Conservation (phyloP, 2,888 invertebrate species). For the Plebejus argus region DNA sequence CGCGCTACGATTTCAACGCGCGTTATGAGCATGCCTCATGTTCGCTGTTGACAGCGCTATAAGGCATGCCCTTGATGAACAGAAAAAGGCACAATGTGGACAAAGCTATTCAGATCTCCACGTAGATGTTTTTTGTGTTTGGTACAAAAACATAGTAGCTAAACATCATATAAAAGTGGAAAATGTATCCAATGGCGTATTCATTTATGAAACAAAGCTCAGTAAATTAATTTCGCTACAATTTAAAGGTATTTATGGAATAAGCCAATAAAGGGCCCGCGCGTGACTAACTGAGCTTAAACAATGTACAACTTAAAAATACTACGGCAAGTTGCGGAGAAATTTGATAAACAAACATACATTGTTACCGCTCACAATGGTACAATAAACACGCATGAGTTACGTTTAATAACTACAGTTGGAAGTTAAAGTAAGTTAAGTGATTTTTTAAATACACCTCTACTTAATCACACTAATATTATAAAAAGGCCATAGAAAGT, state of each 20-base stretch:
- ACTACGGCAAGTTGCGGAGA: conserved; percentile 42
- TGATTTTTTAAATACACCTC: conserved; percentile 1
- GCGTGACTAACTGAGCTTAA: conserved; percentile 51
- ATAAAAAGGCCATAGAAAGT: no score
- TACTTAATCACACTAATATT: no score
- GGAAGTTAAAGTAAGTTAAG: conserved; percentile 7
- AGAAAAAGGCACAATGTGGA: no score
- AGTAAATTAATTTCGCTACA: conserved; percentile 33
- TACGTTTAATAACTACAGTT: conserved; percentile 40
- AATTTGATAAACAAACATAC: conserved; percentile 48
- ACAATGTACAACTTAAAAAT: conserved; percentile 47
- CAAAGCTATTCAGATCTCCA: no score
- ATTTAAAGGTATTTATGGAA: conserved; percentile 47
- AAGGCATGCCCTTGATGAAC: no score
- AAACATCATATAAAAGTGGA: no score
- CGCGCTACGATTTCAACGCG: no score
- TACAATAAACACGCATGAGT: conserved; percentile 42
- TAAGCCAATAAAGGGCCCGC: conserved; percentile 48
- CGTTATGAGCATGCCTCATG: no score
- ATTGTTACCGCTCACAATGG: conserved; percentile 46
- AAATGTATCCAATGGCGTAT: neutral
- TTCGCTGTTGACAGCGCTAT: no score
- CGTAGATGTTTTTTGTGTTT: no score
- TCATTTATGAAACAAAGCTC: conserved; percentile 17
- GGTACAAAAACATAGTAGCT: no score